A percentile compares a stretch with the other conserved stretches of the same genome.
These are phyloP conservation scores for Rhinophrynus dorsalis DNA, from an alignment of 2,797 vertebrate genomes.

Conservation along the genomic window DNA sequence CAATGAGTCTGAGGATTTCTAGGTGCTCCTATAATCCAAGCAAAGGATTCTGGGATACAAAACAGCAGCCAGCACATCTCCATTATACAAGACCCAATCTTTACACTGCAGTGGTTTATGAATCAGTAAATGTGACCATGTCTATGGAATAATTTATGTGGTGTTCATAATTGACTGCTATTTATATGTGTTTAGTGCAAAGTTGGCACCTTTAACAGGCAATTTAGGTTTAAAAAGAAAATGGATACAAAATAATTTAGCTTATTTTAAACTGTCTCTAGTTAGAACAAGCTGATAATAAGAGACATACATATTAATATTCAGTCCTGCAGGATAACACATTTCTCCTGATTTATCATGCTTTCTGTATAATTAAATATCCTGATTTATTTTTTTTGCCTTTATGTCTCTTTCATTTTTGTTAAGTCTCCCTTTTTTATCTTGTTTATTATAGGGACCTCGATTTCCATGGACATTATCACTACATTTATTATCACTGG, in stretches of 20 bases:
- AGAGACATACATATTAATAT: conserved; percentile 25
- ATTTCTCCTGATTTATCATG: conserved; percentile 27
- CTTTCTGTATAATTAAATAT: conserved; percentile 35
- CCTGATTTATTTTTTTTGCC: conserved; percentile 28
- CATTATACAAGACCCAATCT: no score
- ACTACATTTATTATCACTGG: conserved; percentile 37
- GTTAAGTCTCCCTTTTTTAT: conserved; percentile 27
- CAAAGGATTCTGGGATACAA: no score
- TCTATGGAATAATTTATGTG: not conserved
- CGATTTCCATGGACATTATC: conserved; percentile 40
- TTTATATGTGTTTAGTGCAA: not conserved
- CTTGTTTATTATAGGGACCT: conserved; percentile 40
- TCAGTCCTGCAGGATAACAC: conserved; percentile 8
- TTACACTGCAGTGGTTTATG: no score
- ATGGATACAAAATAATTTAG: conserved; percentile 12
- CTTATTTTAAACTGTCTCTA: conserved; percentile 10
- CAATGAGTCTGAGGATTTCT: no score
- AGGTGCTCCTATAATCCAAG: no score
- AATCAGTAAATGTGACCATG: no score
- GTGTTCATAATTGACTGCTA: not conserved
- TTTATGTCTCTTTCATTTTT: conserved; percentile 41
- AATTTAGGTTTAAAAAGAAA: not conserved
- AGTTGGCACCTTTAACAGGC: not conserved
- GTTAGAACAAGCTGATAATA: conserved; percentile 23
- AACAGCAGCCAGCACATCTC: no score